Base-by-base conservation (phyloP, 2,113 vertebrate species). In the Laticauda laticaudata region DNA sequence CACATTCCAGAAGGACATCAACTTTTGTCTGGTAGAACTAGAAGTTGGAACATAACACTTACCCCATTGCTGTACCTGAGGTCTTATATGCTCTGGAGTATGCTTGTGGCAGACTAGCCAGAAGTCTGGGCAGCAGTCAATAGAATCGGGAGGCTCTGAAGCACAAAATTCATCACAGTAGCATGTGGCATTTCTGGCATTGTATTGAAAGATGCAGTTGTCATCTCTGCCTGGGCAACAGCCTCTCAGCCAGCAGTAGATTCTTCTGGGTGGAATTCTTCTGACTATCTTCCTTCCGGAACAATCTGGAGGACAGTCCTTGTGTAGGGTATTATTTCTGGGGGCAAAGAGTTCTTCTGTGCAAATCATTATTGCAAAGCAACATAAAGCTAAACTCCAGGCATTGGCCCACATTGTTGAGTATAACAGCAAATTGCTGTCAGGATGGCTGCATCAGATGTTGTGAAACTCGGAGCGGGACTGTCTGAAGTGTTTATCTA, bases 41-140 rank as follows among this genome's bases (percentile, higher is more conserved):
- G 24, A 0, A 1, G 53, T 0, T 3, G 24, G 51, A 93, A 9
- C 1, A 21, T 51, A 87, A 39, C 91, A 61, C 97, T 92, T 97
- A 98, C 98, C 97, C 39, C 87, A 90, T 55, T 54, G 7, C 86
- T 90, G 34, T 91, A 55, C 59, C 59, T 91, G 93, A 87, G 81
- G 91, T 95, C 95, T 94, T 56, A 91, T 88, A n/a, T 94, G 53
- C 11, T 95, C 95, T 59, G 92, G 93, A 93, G 94, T 90, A 34
- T 91, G 92, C 94, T 93, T 93, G 21, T 0, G 93, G 90, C 98
- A 98, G 69, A 95, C 96, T 34, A 95, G 94, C 97, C 97, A 97
- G 95, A 98, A 98, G 93, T 98, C 98, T 87, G 96, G 96, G 91
- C 97, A 98, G 54, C 98, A 98, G 90, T 98, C 98, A 0, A 97